Base-by-base conservation (phyloP, 1,140 invertebrate species). In the Aporrectodea caliginosa region DNA sequence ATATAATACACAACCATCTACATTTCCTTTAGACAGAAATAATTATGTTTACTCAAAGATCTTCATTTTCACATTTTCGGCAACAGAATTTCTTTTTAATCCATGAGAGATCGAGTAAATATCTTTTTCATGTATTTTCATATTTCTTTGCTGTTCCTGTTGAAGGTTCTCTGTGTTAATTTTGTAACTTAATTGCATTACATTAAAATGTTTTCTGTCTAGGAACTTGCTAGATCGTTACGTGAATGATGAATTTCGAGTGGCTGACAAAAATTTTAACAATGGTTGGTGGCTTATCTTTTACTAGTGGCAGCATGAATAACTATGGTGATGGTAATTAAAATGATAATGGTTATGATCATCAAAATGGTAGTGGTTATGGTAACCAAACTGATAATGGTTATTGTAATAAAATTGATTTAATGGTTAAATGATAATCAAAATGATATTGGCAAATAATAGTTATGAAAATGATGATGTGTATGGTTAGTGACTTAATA, bases 171-270 rank as follows among this genome's bases (percentile, higher is more conserved):
- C n/a, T 72, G 2, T 72, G 2, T 27, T 72, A 72, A 14, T 27
- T 72, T 72, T 72, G 70, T 6, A 72, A 12, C 2, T 12, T 27
- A 2, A 12, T 72, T 72, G 70, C 31, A 2, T 72, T 6, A 29
- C 27, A 29, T 27, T 29, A 2, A 32, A 14, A 12, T 27, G 70
- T 29, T 32, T 29, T 29, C 31, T 76, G 83, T 84, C 72, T 81
- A 87, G 86, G 73, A 87, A 86, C 77, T 87, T 88, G 86, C 79
- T 88, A 75, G 87, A 88, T 30, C 81, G 86, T 80, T 88, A 87
- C 82, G 86, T 88, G 12, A 87, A 87, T 81, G 87, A 88, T 82
- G 86, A 87, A 81, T 87, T 87, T 71, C 81, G 82, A 69, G 85
- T 84, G 43, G 80, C 83, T 30, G 87, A 88, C 79, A 85, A 79